phyloP scores from a whole-genome alignment of 2,797 vertebrate species.

The Lepus townsendii region DNA sequence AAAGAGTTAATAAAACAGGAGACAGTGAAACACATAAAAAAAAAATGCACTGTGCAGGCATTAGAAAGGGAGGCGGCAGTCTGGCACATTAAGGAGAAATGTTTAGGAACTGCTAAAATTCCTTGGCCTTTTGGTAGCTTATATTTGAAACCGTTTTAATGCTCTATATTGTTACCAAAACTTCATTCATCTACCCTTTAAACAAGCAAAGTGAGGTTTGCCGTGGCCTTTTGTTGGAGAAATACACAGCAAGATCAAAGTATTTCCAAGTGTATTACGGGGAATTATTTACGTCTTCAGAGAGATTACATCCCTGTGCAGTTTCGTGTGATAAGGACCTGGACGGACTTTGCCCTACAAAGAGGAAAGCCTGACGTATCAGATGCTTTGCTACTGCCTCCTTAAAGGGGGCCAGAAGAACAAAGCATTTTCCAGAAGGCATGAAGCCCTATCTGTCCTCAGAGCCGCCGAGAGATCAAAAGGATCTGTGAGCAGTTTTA shows the following conservation, averaged over 20 bases:
- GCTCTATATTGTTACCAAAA: background rate
- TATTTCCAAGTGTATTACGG: slow-evolving; percentile 61
- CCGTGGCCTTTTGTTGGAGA: background rate
- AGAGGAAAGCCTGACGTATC: slow-evolving; percentile 21
- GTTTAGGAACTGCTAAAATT: background rate
- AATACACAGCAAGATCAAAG: slow-evolving; percentile 67
- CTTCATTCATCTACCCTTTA: background rate
- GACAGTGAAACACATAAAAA: background rate
- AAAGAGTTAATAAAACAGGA: slow-evolving; percentile 33
- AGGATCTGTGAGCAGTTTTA: slow-evolving; percentile 71
- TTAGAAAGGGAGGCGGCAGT: background rate
- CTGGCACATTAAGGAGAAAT: background rate
- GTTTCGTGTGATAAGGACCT: slow-evolving; percentile 58
- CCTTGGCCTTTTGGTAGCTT: background rate
- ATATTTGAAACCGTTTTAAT: slow-evolving; percentile 27
- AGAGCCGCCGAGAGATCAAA: slow-evolving; percentile 76
- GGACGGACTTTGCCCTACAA: slow-evolving; percentile 54
- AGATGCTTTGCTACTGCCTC: background rate
- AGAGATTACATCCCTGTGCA: slow-evolving; percentile 40
- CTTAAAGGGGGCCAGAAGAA: slow-evolving; percentile 74
- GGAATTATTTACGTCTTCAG: slow-evolving; percentile 69
- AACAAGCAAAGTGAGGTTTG: background rate
- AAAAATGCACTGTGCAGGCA: background rate
- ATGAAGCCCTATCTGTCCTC: slow-evolving; percentile 66
- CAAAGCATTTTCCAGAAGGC: slow-evolving; percentile 76